A percentile compares a stretch with the other conserved stretches of the same genome.
Conservation (phyloP, 2,888 invertebrate species). For the Xestia sexstrigata region DNA sequence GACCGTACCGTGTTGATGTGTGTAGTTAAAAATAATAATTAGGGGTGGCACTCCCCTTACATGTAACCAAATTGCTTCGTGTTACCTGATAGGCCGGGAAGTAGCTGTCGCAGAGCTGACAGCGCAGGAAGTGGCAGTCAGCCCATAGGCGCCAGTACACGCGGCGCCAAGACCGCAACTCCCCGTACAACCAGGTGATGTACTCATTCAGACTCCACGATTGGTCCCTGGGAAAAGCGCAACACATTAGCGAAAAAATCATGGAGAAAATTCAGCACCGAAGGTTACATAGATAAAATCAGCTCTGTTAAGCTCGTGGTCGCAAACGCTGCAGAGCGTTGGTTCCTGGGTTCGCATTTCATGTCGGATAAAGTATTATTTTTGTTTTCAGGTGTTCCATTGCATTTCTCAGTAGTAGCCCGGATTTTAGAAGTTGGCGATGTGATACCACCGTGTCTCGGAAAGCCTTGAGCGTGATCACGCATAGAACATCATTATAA, state of each 20-base stretch:
- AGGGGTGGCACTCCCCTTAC: not conserved
- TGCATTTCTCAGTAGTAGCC: not conserved
- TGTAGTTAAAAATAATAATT: not conserved
- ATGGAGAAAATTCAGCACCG: not conserved
- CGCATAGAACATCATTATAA: not conserved
- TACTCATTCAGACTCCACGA: conserved; percentile 96
- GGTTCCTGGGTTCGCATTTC: not conserved
- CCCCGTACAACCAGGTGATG: conserved; percentile 93
- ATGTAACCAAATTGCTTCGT: not conserved
- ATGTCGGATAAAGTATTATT: not conserved
- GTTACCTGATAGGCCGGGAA: conserved; percentile 93
- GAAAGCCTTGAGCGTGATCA: not conserved
- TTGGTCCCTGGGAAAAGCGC: conserved; percentile 90
- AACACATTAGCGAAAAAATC: not conserved
- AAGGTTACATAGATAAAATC: not conserved
- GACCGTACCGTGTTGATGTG: no score
- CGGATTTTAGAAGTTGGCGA: not conserved
- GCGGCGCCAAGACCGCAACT: conserved; percentile 96
- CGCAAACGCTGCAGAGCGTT: not conserved
- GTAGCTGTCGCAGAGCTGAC: conserved; percentile 94
- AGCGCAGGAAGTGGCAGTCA: conserved; percentile 96
- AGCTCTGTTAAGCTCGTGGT: not conserved
- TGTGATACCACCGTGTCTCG: not conserved
- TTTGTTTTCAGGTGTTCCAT: not conserved
- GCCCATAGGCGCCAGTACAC: conserved; percentile 99